Conservation (phyloP, 2,797 vertebrate genomes). For the Emydoidea blandingii region DNA sequence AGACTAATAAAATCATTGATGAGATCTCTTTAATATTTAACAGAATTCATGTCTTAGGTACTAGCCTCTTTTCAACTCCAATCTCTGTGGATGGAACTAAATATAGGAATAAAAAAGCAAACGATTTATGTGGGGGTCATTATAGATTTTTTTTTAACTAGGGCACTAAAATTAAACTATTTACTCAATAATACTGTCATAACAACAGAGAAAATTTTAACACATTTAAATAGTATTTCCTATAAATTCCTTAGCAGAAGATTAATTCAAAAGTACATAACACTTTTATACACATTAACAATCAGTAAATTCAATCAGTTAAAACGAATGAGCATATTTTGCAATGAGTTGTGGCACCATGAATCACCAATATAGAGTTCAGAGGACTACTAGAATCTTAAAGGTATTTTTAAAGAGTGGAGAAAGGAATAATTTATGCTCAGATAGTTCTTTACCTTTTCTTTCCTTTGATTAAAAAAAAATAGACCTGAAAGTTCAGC, state of each 20-base stretch:
- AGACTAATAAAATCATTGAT: conserved; percentile 86
- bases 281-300: conserved; percentile 76
- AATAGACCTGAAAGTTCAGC: conserved; percentile 63
- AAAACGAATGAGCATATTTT: conserved; percentile 69
- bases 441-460: conserved; percentile 39
- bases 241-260: conserved; percentile 73
- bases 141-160: conserved; percentile 79
- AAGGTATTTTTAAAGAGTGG: conserved; percentile 43
- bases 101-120: conserved; percentile 76
- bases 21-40: conserved; percentile 86
- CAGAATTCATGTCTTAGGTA: conserved; percentile 81
- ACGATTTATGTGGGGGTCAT: conserved; percentile 71
- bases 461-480: conserved; percentile 38
- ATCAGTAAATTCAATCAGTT: conserved; percentile 76
- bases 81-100: conserved; percentile 72
- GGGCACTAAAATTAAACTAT: conserved; percentile 80
- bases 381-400: conserved; percentile 54
- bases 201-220: conserved; percentile 71
- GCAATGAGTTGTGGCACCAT: conserved; percentile 66
- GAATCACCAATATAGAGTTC: conserved; percentile 66
- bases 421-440: conserved; percentile 50
- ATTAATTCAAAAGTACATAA: conserved; percentile 74
- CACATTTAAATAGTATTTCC: conserved; percentile 76
- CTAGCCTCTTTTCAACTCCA: conserved; percentile 77
- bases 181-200: conserved; percentile 79